Evolutionary conservation across 2,888 invertebrate species (phyloP).

Genomic region (Sepioteuthis lessoniana): DNA sequence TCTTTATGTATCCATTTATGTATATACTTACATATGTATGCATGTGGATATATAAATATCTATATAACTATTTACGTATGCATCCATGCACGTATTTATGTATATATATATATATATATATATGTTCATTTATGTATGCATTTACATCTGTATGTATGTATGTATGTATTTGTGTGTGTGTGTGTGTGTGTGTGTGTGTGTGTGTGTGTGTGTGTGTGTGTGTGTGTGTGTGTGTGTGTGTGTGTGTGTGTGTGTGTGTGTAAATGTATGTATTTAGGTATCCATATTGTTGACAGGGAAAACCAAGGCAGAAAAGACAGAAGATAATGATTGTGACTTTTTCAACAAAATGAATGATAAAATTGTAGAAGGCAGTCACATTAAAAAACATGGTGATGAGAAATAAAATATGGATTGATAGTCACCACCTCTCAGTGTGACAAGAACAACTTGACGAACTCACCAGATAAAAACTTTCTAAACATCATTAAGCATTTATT

Average conservation of each 20-base stretch:
- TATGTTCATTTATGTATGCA: background rate
- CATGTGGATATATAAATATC: background rate
- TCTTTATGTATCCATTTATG: background rate
- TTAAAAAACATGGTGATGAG: too few species aligned
- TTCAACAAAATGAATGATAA: too few species aligned
- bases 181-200: conserved; percentile 43
- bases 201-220: conserved; percentile 40
- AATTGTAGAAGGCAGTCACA: too few species aligned
- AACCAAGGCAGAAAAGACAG: background rate
- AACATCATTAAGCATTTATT: too few species aligned
- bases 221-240: conserved; percentile 43
- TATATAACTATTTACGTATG: background rate
- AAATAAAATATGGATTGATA: too few species aligned
- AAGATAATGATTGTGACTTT: background rate
- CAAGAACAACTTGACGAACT: too few species aligned
- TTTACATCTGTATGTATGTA: background rate
- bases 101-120: background rate
- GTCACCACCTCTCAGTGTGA: too few species aligned
- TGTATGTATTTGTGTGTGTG: background rate
- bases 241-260: too few species aligned
- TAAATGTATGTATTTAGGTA: conserved; percentile 15
- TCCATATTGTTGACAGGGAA: background rate
- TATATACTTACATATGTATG: background rate
- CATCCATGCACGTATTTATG: background rate
- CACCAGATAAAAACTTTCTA: too few species aligned